phyloP scores from a whole-genome alignment of 2,888 invertebrate genomes.

The Campaea margaritaria region DNA sequence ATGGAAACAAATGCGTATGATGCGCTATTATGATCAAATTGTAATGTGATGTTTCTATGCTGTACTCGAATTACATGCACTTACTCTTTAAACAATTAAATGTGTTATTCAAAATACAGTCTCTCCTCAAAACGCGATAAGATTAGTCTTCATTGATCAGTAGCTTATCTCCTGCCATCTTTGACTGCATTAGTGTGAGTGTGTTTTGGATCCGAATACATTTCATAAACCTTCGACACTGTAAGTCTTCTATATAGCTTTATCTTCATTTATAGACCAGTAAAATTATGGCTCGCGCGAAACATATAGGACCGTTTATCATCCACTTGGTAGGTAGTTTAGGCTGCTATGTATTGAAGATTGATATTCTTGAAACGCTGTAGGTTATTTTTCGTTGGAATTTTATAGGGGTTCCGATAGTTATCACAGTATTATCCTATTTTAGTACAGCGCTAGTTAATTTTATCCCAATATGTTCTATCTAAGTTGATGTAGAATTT shows the following conservation, averaged over 20 bases:
- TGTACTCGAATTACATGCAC: no score
- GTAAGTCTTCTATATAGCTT: constrained; percentile 60
- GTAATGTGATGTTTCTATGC: no score
- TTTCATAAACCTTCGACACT: neutral
- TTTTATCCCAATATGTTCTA: no score
- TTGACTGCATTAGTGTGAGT: neutral
- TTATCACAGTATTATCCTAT: neutral
- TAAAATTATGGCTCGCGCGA: constrained; percentile 74
- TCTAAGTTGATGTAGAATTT: no score
- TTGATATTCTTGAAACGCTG: constrained; percentile 64
- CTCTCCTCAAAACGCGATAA: no score
- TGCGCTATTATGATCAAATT: no score
- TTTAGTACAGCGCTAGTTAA: neutral
- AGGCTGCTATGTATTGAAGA: constrained; percentile 71
- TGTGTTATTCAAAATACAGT: no score
- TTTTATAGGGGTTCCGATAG: constrained; percentile 40
- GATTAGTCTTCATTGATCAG: no score
- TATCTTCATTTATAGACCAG: constrained; percentile 81
- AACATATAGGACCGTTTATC: constrained; percentile 76
- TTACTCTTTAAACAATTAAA: no score
- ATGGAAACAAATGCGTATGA: no score
- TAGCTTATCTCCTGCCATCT: no score
- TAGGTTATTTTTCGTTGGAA: constrained; percentile 50
- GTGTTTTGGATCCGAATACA: neutral
- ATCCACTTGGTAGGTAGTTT: constrained; percentile 71